Base-by-base conservation (phyloP, 2,113 vertebrate species). In the Dermatemys mawii region DNA sequence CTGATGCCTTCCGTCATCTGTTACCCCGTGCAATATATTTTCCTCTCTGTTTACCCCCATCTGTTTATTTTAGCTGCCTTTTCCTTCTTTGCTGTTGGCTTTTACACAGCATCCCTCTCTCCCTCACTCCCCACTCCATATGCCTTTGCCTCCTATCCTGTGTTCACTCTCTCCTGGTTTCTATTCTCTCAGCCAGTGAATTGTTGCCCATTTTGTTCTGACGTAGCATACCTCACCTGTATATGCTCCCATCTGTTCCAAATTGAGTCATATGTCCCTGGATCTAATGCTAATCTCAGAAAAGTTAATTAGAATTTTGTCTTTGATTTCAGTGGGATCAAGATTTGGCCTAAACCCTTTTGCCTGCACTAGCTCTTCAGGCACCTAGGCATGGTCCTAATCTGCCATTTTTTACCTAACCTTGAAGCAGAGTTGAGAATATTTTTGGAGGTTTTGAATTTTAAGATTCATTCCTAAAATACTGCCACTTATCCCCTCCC, bases 271-370 rank as follows among this genome's bases (percentile, higher is more conserved):
- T 79, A 54, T 5, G 3, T 49, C 22, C 16, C 5, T 1, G 44
- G 32, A 35, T 13, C 55, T 55, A 83, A 67, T 0, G 1, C 44
- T 57, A 24, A 12, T 27, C 57, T n/a, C n/a, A 35, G 3, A 0
- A 10, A 50, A 50, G 22, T 19, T 8, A 11, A 22, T 32, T 11
- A 41, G 12, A 86, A 17, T 81, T 91, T 1, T 35, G 49, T 22
- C 26, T 60, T 8, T 1, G n/a, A 48, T 1, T 0, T 1, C n/a
- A 29, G 6, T 0, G 1, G 63, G 49, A 8, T 44, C 46, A 85
- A 46, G 41, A 32, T 16, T 17, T 29, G 41, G 35, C 51, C 14
- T 13, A 13, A 81, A 14, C 49, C 27, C 19, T n/a, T 19, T 4
- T 38, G 63, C 2, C n/a, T 22, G 19, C 63, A 38, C 63, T 70